A percentile compares a stretch with the other conserved stretches of the same genome.
Conservation (phyloP, 2,888 invertebrate species). For the Drosophila sordidula region DNA sequence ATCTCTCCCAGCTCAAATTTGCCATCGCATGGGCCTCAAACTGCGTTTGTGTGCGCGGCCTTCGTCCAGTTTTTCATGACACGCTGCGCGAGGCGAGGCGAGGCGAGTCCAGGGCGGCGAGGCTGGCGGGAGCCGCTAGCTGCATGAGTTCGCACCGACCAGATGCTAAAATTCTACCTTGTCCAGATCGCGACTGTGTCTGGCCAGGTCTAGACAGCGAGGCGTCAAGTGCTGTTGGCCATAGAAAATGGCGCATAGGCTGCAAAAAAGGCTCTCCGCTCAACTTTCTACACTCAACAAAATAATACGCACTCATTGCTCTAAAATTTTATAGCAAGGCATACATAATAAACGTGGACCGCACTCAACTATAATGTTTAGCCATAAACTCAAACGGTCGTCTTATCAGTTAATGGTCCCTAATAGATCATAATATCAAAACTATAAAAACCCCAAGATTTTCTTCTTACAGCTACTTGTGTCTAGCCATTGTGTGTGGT, state of each 20-base stretch:
- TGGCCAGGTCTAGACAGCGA: slow-evolving; percentile 45
- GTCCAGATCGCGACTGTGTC: slow-evolving; percentile 3
- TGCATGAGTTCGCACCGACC: slow-evolving; percentile 1
- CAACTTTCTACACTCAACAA: neutral
- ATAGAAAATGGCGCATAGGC: neutral
- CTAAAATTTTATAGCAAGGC: neutral
- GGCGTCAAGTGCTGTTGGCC: slow-evolving; percentile 43
- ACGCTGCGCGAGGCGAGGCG: slow-evolving; percentile 26
- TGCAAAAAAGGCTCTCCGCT: neutral
- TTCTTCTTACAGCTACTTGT: slow-evolving; percentile 33
- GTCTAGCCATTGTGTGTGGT: slow-evolving; percentile 50
- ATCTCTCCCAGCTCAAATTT: slow-evolving; percentile 27
- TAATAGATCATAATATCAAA: slow-evolving; percentile 71
- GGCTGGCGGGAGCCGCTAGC: slow-evolving; percentile 5
- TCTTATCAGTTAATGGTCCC: slow-evolving; percentile 67
- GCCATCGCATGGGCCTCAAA: slow-evolving; percentile 37
- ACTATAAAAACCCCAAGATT: slow-evolving; percentile 53
- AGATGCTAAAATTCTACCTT: slow-evolving; percentile 17
- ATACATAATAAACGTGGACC: slow-evolving; percentile 7
- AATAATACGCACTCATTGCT: neutral
- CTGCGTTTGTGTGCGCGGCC: slow-evolving; percentile 54
- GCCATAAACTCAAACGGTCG: slow-evolving; percentile 11
- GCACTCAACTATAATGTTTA: slow-evolving; percentile 3
- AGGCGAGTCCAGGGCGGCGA: neutral
- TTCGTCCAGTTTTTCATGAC: slow-evolving; percentile 33